phyloP scores from a whole-genome alignment of 2,113 vertebrate genomes.

The Perca fluviatilis region DNA sequence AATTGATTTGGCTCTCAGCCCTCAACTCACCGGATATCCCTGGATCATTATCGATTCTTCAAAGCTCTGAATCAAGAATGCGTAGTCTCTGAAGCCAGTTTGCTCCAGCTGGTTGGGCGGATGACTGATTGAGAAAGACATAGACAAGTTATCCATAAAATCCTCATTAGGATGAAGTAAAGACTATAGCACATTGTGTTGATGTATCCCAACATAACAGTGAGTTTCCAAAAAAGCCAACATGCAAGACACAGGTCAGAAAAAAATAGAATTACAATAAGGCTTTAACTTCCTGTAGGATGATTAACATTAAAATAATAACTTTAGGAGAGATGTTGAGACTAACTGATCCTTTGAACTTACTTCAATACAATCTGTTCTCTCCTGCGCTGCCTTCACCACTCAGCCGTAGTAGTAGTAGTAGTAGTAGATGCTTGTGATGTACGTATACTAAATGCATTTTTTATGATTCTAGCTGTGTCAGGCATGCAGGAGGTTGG shows the following conservation, averaged over 20 bases:
- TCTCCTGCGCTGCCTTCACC: background rate
- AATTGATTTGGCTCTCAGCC: background rate
- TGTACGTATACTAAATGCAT: conserved; percentile 36
- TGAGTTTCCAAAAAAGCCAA: background rate
- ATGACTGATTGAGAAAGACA: background rate
- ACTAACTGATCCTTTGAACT: background rate
- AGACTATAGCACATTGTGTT: background rate
- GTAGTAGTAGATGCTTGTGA: background rate
- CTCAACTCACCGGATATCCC: background rate
- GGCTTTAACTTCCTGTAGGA: background rate
- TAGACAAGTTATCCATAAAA: background rate
- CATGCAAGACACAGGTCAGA: background rate
- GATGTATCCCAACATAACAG: background rate
- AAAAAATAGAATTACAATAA: background rate
- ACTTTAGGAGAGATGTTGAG: background rate
- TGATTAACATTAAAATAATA: background rate
- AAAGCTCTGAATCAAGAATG: conserved; percentile 6
- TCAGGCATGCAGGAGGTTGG: background rate
- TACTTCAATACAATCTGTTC: background rate
- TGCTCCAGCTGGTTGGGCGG: background rate
- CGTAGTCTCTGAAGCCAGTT: background rate
- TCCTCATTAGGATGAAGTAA: background rate
- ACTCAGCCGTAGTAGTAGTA: background rate
- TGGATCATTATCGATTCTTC: conserved; percentile 16
- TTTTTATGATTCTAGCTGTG: conserved; percentile 46